Evolutionary conservation across 1,140 invertebrate species (phyloP).

Genomic region (Macrobrachium rosenbergii): DNA sequence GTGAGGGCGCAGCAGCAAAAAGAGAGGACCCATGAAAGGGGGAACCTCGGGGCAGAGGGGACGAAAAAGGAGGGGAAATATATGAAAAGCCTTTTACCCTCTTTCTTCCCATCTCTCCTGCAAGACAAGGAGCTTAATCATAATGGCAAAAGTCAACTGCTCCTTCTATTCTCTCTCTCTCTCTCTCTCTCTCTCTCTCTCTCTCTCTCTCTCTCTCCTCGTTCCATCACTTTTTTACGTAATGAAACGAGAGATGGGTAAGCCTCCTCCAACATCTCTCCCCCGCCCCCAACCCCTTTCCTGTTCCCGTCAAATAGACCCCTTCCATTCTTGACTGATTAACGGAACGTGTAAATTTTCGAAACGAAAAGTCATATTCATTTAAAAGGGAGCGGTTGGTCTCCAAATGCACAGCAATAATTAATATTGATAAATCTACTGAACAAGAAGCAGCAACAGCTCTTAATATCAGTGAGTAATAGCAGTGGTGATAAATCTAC

Average conservation of each 20-base stretch:
- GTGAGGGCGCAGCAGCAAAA: background rate
- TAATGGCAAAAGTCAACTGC: background rate
- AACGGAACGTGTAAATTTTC: no score
- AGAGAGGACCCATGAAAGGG: background rate
- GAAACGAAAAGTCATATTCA: no score
- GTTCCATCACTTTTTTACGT: background rate
- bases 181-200: constrained; percentile 6
- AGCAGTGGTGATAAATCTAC: no score
- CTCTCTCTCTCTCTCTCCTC: background rate
- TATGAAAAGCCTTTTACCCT: background rate
- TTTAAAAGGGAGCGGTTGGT: no score
- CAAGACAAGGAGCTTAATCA: background rate
- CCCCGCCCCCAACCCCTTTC: no score
- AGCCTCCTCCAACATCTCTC: no score
- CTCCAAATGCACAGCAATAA: no score
- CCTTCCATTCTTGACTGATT: no score
- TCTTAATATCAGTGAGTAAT: no score
- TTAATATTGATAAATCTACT: no score
- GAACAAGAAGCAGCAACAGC: no score
- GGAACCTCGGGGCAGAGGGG: background rate
- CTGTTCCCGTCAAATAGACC: no score
- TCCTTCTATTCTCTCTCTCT: constrained; percentile 3
- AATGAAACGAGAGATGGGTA: background rate
- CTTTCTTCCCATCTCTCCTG: constrained; percentile 14
- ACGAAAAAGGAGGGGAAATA: background rate